Percentiles rank a stretch among this genome's conserved stretches.
These are phyloP conservation scores for Synergus gifuensis DNA, from an alignment of 2,888 invertebrate genomes.

Conservation along the genomic window DNA sequence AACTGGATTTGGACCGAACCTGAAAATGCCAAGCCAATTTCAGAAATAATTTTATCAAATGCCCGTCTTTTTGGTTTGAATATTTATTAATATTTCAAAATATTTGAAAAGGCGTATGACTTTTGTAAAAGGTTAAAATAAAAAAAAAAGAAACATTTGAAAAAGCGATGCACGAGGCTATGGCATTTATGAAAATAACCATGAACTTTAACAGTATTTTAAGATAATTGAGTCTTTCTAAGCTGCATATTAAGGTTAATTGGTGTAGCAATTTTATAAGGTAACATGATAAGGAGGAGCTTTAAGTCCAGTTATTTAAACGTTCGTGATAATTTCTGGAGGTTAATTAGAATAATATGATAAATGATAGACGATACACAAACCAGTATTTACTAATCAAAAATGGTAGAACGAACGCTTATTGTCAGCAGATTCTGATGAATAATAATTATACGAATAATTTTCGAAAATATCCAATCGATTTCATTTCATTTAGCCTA, in stretches of 20 bases:
- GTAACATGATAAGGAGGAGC: slow-evolving; percentile 24
- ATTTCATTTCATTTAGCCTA: not conserved
- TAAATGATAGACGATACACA: slow-evolving; percentile 1
- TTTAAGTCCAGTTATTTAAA: slow-evolving; percentile 25
- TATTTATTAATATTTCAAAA: not conserved
- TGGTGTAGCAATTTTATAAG: slow-evolving; percentile 15
- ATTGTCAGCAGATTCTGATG: not conserved
- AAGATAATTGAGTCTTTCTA: slow-evolving; percentile 27
- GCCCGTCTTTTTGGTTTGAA: not conserved
- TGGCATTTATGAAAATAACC: slow-evolving; percentile 25
- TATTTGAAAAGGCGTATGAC: not conserved
- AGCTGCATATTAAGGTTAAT: slow-evolving; percentile 35
- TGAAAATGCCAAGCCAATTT: slow-evolving; percentile 55
- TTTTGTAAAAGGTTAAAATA: not conserved
- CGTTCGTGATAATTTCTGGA: slow-evolving; percentile 1
- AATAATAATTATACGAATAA: not conserved
- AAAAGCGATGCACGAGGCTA: not conserved
- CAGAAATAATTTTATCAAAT: not conserved
- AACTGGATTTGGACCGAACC: slow-evolving; percentile 63
- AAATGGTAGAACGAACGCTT: not conserved
- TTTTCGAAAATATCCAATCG: not conserved
- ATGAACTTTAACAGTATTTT: slow-evolving; percentile 35
- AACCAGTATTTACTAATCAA: not conserved
- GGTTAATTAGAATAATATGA: slow-evolving; percentile 29
- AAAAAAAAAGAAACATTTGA: not conserved